These are phyloP conservation scores for Eulemur rubriventer DNA, from an alignment of 2,797 vertebrate species.

Conservation along the genomic window DNA sequence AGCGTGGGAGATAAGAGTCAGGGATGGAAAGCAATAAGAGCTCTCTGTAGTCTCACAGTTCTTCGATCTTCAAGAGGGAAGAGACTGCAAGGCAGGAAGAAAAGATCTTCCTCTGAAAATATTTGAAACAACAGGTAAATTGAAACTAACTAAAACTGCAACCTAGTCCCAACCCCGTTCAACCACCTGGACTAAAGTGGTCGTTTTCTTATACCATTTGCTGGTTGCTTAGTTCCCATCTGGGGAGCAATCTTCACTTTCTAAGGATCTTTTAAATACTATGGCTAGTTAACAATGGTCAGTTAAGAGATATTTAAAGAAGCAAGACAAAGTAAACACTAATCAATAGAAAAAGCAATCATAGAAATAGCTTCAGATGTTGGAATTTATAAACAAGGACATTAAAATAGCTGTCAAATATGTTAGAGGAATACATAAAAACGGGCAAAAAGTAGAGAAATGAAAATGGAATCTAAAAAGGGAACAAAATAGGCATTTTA, in stretches of 20 bases:
- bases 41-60: neutral
- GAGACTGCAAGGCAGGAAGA: neutral
- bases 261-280: neutral
- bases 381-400: neutral
- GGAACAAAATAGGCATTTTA: neutral
- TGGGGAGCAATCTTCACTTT: neutral
- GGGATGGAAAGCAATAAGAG: neutral
- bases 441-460: neutral
- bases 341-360: neutral
- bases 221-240: neutral
- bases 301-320: neutral
- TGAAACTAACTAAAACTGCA: neutral
- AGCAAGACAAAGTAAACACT: neutral
- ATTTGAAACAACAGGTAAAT: neutral
- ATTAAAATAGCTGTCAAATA: neutral
- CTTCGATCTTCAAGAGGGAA: neutral
- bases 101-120: neutral
- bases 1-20: neutral
- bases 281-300: neutral
- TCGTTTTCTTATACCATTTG: neutral
- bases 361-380: neutral
- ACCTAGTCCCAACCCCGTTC: neutral
- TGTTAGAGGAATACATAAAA: neutral
- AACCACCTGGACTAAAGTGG: neutral
- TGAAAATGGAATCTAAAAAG: neutral